Evolutionary conservation across 2,888 invertebrate genomes (phyloP), one percentile per base, ranked within the genome.

Genomic region (Chouioia cunea): DNA sequence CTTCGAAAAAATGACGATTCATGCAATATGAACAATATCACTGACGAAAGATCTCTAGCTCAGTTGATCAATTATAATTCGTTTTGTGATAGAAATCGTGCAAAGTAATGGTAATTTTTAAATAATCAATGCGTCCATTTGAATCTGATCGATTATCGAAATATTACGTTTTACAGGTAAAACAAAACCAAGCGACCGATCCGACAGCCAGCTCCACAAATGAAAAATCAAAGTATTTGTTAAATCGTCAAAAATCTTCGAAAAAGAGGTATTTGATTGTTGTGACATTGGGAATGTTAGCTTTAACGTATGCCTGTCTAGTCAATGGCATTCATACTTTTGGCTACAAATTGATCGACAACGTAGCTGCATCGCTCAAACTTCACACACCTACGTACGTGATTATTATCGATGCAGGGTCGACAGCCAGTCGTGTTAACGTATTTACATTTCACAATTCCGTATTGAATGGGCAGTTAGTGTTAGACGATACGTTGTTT

Each of bases 331-430:
- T 81, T 83, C 12, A 71, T 82, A 8, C 81, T 73, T 75, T 84
- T 23, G 83, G 84, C 8, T 78, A 78, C 4, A 79, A 80, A 79
- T 89, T 91, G 81, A 86, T 93, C 74, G 93, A 94, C 79, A 89
- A 89, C n/a, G 82, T 94, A 71, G 93, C 93, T 23, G 90, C 91
- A 80, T 89, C 89, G 60, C 87, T 95, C 68, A 94, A 93, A 56
- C 90, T 94, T 80, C 89, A 90, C 79, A 89, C 90, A 77, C 88
- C 89, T 48, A 90, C 91, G 56, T 92, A 96, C 87, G 96, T 95
- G 0, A 93, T 96, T 23, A 92, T 97, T 77, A 93, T 97, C 76
- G 97, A 97, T 86, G 97, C 97, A 4, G 97, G 97, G 2, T 97
- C 96, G 69, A 97, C 97, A 0, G 97, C 97, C 1, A 93, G 95